A percentile compares a stretch with the other conserved stretches of the same genome.
These are phyloP conservation scores for Dorcus parallelipipedus DNA, from an alignment of 2,888 invertebrate species.

Conservation along the genomic window DNA sequence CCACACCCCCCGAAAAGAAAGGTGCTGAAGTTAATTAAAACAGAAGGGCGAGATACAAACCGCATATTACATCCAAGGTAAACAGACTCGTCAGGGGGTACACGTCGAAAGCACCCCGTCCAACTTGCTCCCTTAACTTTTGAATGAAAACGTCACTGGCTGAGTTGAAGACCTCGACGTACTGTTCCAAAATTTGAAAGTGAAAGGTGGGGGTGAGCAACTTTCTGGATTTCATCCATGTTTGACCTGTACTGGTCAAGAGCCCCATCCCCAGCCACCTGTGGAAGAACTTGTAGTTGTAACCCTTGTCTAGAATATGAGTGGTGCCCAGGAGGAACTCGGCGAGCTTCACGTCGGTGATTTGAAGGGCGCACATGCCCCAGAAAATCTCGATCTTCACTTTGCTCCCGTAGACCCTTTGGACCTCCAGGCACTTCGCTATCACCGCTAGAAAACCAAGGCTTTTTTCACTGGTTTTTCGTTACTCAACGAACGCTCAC, in stretches of 20 bases:
- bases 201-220: conserved; percentile 51
- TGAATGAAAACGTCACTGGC: conserved; percentile 54
- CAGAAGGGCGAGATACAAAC: conserved; percentile 38
- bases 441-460: conserved; percentile 1
- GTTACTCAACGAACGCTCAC: no score
- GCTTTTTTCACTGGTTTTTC: neutral
- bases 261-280: conserved; percentile 31
- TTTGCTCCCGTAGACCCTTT: conserved; percentile 13
- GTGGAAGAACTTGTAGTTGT: conserved; percentile 21
- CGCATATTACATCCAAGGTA: conserved; percentile 60
- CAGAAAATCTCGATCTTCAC: conserved; percentile 12
- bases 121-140: conserved; percentile 47
- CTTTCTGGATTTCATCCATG: conserved; percentile 48
- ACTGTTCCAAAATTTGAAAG: conserved; percentile 47
- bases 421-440: neutral
- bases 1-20: conserved; percentile 20
- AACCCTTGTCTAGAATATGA: conserved; percentile 23
- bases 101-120: conserved; percentile 52
- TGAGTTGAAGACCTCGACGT: conserved; percentile 42
- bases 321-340: conserved; percentile 23
- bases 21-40: neutral
- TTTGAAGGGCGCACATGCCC: conserved; percentile 1
- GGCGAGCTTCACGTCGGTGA: conserved; percentile 19
- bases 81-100: conserved; percentile 59
- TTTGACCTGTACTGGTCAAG: conserved; percentile 34